These are phyloP conservation scores for Megaptera novaeangliae DNA, from an alignment of 2,113 vertebrate genomes.

Conservation along the genomic window DNA sequence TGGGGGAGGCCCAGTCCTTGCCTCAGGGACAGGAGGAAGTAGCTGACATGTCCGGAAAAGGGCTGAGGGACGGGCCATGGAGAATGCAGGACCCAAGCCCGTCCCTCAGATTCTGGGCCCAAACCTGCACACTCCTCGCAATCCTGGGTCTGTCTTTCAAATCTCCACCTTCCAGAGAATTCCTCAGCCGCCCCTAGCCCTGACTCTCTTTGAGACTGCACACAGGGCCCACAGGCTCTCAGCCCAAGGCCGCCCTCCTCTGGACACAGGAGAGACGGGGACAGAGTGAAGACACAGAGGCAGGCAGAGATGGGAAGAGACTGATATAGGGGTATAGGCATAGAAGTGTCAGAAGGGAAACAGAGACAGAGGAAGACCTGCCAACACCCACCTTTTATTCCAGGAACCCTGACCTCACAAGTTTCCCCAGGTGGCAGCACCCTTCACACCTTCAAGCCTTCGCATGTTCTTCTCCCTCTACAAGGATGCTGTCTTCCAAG, in stretches of 20 bases:
- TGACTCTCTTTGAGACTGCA: neutral
- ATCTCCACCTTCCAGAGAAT: neutral
- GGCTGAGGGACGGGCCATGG: neutral
- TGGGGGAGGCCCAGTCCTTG: neutral
- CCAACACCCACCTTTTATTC: neutral
- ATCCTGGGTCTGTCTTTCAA: neutral
- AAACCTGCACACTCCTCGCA: too few species aligned
- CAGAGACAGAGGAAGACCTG: neutral
- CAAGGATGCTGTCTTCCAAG: neutral
- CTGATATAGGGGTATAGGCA: neutral
- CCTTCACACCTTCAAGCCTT: neutral
- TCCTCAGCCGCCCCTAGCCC: neutral
- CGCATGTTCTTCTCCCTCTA: neutral
- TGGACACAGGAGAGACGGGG: neutral
- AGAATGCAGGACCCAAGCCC: neutral
- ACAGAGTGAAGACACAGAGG: neutral
- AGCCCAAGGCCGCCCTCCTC: neutral
- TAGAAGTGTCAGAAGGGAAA: neutral
- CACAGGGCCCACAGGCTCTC: neutral
- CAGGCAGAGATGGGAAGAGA: neutral
- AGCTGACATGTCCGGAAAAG: neutral
- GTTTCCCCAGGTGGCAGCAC: accelerated
- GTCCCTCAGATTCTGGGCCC: neutral
- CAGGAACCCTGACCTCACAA: neutral
- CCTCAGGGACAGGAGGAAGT: neutral